phyloP scores from a whole-genome alignment of 2,797 vertebrate species.

The Staurois parvus region DNA sequence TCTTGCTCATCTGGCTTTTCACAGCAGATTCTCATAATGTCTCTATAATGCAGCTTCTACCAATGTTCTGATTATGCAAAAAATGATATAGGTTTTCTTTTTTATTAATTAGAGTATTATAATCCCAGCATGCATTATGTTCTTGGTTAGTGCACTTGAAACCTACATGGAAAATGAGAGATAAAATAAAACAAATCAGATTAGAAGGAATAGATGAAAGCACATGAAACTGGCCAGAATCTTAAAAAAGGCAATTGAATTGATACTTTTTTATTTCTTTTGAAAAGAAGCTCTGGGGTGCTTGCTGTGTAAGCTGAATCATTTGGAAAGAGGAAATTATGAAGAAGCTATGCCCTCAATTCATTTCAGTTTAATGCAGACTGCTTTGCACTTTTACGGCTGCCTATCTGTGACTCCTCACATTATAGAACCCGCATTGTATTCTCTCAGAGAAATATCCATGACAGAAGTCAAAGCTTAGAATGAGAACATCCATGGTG shows the following conservation, averaged over 20 bases:
- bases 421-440: constrained; percentile 28
- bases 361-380: constrained; percentile 38
- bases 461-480: constrained; percentile 66
- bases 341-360: constrained; percentile 15
- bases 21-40: neutral
- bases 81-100: neutral
- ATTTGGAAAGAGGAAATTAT: constrained; percentile 7
- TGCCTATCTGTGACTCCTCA: constrained; percentile 18
- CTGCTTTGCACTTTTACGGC: constrained; percentile 23
- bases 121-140: neutral
- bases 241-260: neutral
- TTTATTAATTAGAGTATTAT: neutral
- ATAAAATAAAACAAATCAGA: neutral
- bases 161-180: neutral
- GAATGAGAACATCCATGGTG: constrained; percentile 64
- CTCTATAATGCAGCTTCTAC: neutral
- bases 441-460: constrained; percentile 63
- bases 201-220: constrained; percentile 1
- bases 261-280: neutral
- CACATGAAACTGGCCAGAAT: neutral
- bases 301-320: constrained; percentile 3
- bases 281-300: neutral
- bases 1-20: neutral
- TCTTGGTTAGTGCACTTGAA: neutral
- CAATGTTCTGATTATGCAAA: neutral